Conservation (phyloP, 2,888 invertebrate species). For the Bellardia bayeri region DNA sequence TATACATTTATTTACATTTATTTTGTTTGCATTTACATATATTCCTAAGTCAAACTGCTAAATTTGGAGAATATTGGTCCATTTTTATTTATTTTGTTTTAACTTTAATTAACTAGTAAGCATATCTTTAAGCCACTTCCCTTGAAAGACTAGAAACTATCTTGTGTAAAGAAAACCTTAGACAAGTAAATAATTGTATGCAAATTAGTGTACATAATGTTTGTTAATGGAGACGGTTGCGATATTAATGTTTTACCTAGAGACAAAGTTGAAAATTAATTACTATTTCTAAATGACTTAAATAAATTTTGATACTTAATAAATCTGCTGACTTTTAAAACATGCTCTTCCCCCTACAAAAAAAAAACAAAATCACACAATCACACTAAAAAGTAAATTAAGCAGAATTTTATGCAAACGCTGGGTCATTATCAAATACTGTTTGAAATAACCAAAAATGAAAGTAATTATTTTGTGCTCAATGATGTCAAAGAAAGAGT, state of each 20-base stretch:
- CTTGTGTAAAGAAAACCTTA: neutral
- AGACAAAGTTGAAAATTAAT: constrained; percentile 13
- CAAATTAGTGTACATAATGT: constrained; percentile 1
- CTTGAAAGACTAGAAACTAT: neutral
- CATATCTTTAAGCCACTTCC: neutral
- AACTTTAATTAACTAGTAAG: neutral
- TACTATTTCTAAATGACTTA: neutral
- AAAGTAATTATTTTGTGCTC: neutral
- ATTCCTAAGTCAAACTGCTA: no score
- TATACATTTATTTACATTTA: no score
- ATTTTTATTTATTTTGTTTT: no score
- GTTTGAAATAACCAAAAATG: neutral
- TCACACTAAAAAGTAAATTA: neutral
- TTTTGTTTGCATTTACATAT: no score
- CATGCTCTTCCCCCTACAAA: neutral
- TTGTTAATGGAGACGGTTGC: neutral
- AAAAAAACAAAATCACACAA: neutral
- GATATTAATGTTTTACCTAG: neutral
- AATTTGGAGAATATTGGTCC: no score
- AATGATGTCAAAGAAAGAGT: neutral
- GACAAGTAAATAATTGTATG: neutral
- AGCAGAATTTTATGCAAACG: neutral
- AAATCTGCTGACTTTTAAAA: constrained; percentile 10
- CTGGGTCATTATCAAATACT: constrained; percentile 10
- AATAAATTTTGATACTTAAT: neutral